Percentiles rank a stretch among this genome's conserved stretches.
phyloP scores from a whole-genome alignment of 2,113 vertebrate species.

The Phalacrocorax brasilianus region DNA sequence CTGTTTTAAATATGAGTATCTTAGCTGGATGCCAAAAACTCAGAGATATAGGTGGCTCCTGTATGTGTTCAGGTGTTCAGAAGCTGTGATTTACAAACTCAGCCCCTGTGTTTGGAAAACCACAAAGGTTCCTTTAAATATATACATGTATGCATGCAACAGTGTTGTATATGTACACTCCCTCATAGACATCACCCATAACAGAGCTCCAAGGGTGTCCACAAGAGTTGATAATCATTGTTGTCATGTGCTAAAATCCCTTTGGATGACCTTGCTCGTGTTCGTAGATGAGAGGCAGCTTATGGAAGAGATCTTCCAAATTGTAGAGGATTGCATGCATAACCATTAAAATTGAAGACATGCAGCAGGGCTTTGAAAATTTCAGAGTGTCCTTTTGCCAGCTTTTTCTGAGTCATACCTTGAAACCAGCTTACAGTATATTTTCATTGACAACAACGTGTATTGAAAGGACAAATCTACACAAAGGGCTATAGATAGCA shows the following conservation, averaged over 20 bases:
- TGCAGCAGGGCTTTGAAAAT: background rate
- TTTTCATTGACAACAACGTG: constrained; percentile 32
- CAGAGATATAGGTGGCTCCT: background rate
- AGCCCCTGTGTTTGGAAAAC: background rate
- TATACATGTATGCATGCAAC: background rate
- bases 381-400: background rate
- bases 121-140: background rate
- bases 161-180: background rate
- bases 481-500: constrained; percentile 66
- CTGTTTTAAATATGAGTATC: background rate
- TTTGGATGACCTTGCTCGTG: background rate
- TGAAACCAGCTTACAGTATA: constrained; percentile 42
- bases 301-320: background rate
- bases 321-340: background rate
- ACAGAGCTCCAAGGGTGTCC: background rate
- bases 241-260: background rate
- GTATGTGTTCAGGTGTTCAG: background rate
- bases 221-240: background rate
- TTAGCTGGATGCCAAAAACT: background rate
- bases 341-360: background rate
- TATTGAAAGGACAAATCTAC: constrained; percentile 59
- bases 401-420: constrained; percentile 41
- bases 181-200: background rate
- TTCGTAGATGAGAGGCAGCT: background rate
- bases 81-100: background rate